A percentile compares a stretch with the other conserved stretches of the same genome.
Evolutionary conservation across 1,140 invertebrate species (phyloP).

Genomic region (Drosophila pruinosa): DNA sequence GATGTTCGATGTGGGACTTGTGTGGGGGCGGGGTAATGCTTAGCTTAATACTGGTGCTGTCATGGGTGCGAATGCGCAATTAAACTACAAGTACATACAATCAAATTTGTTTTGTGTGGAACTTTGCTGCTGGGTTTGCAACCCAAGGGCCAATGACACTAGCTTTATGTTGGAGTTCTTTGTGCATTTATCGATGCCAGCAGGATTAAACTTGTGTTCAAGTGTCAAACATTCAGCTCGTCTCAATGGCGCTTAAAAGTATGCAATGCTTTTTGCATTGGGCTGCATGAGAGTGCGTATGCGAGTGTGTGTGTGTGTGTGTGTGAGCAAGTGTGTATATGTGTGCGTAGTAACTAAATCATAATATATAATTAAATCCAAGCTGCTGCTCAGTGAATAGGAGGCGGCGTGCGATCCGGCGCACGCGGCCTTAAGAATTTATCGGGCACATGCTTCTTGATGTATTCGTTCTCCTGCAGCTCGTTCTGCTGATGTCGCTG

Average conservation of each 20-base stretch:
- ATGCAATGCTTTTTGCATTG: conserved; percentile 42
- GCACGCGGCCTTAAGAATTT: conserved; percentile 66
- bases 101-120: conserved; percentile 16
- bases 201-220: not conserved
- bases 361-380: not conserved
- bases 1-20: not conserved
- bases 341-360: conserved; percentile 55
- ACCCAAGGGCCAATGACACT: conserved; percentile 4
- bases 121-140: conserved; percentile 31
- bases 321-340: conserved; percentile 13
- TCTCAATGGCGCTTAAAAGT: conserved; percentile 45
- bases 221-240: not conserved
- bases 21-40: conserved; percentile 18
- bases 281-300: conserved; percentile 28
- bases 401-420: conserved; percentile 79
- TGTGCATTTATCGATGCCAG: not conserved
- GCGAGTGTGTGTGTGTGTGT: conserved; percentile 19
- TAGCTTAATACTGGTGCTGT: conserved; percentile 54
- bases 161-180: too few species aligned
- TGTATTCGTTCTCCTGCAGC: conserved; percentile 65
- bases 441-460: conserved; percentile 75
- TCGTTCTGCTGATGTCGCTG: conserved; percentile 32
- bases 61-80: conserved; percentile 37
- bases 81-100: conserved; percentile 25
- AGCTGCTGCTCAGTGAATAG: conserved; percentile 62